Conservation (phyloP, 2,888 invertebrate genomes). For the Cecidostiba fungosa region DNA sequence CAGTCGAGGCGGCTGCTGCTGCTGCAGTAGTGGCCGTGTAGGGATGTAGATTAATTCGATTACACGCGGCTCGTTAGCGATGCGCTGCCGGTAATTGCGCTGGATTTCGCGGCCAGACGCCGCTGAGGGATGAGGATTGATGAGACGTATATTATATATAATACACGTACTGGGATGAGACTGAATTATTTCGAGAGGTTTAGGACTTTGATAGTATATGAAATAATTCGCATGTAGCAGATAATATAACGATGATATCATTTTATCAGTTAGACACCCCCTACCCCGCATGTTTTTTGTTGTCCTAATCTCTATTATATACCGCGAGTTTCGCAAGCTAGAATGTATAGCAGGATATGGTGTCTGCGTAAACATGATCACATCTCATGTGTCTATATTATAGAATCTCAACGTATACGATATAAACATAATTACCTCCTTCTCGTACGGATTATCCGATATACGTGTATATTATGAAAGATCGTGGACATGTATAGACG, state of each 20-base stretch:
- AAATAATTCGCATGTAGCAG: too few relatives aligned
- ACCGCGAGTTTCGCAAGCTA: too few relatives aligned
- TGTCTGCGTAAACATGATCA: background rate
- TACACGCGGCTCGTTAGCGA: constrained; percentile 3
- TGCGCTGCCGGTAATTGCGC: constrained; percentile 3
- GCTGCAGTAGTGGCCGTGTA: background rate
- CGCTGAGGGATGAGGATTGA: background rate
- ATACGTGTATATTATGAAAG: background rate
- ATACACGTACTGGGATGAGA: background rate
- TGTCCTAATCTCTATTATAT: too few relatives aligned
- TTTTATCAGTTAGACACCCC: too few relatives aligned
- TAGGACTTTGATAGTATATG: too few relatives aligned
- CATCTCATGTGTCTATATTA: background rate
- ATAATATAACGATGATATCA: too few relatives aligned
- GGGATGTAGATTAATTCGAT: constrained; percentile 2
- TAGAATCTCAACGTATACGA: background rate
- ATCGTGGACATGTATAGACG: background rate
- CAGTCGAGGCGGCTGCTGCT: background rate
- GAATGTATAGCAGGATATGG: background rate
- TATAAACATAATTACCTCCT: background rate
- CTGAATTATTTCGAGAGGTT: background rate
- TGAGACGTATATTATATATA: background rate
- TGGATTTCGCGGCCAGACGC: background rate
- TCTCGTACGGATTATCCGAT: background rate
- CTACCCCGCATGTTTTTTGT: too few relatives aligned